Evolutionary conservation across 2,113 vertebrate genomes (phyloP).

Genomic region (Corythaeola cristata): DNA sequence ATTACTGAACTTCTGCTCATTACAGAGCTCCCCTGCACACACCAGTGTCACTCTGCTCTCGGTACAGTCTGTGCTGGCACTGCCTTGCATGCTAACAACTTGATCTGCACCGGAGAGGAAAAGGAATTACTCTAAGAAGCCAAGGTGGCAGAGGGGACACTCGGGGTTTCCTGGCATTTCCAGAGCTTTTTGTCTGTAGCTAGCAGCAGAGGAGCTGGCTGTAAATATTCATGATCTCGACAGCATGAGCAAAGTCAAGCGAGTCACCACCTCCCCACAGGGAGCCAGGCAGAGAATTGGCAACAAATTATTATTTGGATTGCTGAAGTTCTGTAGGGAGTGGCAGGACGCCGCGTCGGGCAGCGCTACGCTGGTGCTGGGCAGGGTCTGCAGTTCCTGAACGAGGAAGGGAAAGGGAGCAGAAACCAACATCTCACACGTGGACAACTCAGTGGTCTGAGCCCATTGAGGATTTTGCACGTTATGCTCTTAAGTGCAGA

Average conservation of each 20-base stretch:
- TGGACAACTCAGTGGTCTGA: neutral
- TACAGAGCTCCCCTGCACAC: neutral
- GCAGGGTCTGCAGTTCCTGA: neutral
- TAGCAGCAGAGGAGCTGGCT: neutral
- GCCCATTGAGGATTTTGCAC: neutral
- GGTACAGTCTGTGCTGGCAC: conserved; percentile 14
- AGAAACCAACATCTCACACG: neutral
- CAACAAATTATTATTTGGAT: neutral
- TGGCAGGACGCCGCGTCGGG: neutral
- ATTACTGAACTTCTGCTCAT: neutral
- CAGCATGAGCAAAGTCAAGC: conserved; percentile 8
- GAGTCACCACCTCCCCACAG: neutral
- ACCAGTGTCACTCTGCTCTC: neutral
- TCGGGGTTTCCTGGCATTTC: conserved; percentile 22
- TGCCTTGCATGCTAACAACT: conserved; percentile 19
- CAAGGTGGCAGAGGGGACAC: neutral
- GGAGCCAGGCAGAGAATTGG: neutral
- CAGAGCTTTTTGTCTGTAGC: conserved; percentile 1
- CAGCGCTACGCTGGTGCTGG: neutral
- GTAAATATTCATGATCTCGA: conserved; percentile 7
- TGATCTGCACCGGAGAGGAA: neutral
- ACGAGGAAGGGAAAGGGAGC: neutral
- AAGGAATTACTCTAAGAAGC: neutral
- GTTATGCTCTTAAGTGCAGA: neutral
- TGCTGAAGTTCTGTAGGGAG: neutral